Percentiles rank a stretch among this genome's conserved stretches.
These are phyloP conservation scores for Notothenia rossii DNA, from an alignment of 2,113 vertebrate species.

Conservation along the genomic window DNA sequence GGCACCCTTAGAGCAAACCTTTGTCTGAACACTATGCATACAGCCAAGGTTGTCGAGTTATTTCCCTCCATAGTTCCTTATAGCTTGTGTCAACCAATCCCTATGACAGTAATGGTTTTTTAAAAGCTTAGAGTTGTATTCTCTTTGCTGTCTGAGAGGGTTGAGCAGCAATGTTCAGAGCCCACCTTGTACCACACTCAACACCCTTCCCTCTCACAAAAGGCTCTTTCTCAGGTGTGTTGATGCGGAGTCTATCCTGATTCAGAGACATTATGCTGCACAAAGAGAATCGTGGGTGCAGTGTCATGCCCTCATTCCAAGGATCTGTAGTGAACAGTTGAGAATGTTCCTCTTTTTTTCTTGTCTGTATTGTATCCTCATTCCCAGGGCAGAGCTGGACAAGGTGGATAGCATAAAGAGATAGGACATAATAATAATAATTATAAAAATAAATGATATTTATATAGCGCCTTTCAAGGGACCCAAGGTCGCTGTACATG, in stretches of 20 bases:
- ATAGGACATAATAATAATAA: conserved; percentile 15
- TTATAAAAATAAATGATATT: no score
- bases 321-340: conserved; percentile 46
- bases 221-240: conserved; percentile 49
- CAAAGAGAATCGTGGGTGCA: conserved; percentile 39
- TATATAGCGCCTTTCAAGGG: no score
- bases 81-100: conserved; percentile 49
- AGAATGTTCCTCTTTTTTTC: conserved; percentile 47
- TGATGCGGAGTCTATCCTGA: conserved; percentile 49
- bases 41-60: conserved; percentile 52
- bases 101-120: conserved; percentile 71
- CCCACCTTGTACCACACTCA: conserved; percentile 40
- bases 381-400: conserved; percentile 27
- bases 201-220: conserved; percentile 17
- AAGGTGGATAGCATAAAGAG: conserved; percentile 46
- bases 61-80: conserved; percentile 57
- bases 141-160: conserved; percentile 60
- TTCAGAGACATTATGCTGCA: conserved; percentile 62
- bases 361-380: conserved; percentile 41
- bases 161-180: conserved; percentile 48
- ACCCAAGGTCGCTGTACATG: no score
- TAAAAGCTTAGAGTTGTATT: conserved; percentile 70
- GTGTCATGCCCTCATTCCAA: conserved; percentile 58
- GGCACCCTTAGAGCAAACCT: conserved; percentile 51
- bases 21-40: conserved; percentile 23